Conservation (phyloP, 2,888 invertebrate species). For the Troides helena region DNA sequence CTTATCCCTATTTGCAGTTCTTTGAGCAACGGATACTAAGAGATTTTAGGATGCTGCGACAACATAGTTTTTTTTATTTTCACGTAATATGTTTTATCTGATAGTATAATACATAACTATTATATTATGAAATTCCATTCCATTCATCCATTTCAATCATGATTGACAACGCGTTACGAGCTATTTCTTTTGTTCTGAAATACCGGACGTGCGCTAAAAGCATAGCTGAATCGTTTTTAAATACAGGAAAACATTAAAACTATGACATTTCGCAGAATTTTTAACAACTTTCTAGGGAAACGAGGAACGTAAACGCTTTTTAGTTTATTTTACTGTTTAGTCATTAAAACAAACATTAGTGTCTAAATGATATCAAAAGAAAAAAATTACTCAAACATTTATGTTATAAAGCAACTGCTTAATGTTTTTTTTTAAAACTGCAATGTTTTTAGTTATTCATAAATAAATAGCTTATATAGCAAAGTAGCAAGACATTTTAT, state of each 20-base stretch:
- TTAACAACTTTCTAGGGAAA: neutral
- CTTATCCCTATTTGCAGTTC: too few species aligned
- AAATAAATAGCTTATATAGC: neutral
- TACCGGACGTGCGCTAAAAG: slow-evolving; percentile 19
- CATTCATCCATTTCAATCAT: slow-evolving; percentile 5
- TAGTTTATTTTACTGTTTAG: neutral
- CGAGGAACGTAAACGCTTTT: neutral
- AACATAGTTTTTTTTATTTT: neutral
- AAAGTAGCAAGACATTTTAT: neutral
- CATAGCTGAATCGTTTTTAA: slow-evolving; percentile 12
- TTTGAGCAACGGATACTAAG: neutral
- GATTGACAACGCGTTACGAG: slow-evolving; percentile 11
- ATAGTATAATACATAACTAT: neutral
- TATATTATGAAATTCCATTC: neutral
- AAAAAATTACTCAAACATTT: too few species aligned
- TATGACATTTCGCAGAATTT: neutral
- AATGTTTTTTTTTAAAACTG: too few species aligned
- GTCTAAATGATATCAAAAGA: too few species aligned
- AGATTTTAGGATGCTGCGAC: neutral
- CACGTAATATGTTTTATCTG: neutral
- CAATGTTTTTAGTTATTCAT: too few species aligned
- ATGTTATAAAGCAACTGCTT: too few species aligned
- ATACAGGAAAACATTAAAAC: neutral
- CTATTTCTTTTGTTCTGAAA: slow-evolving; percentile 17
- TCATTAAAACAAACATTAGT: neutral